Percentiles rank a stretch among this genome's conserved stretches.
These are phyloP conservation scores for Neopelma chrysocephalum DNA, from an alignment of 2,797 vertebrate genomes.

Conservation along the genomic window DNA sequence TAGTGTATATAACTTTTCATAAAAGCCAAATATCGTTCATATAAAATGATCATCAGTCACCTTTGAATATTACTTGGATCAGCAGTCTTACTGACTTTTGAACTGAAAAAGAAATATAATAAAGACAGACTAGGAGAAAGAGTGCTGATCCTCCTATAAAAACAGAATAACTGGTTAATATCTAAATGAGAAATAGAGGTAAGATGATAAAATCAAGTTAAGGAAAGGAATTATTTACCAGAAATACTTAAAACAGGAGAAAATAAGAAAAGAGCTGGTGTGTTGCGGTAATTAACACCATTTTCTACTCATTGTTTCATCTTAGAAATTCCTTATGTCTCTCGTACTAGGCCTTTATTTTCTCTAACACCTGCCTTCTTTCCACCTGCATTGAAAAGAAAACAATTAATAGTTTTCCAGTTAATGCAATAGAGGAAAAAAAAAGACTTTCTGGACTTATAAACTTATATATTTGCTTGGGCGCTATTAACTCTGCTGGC, in stretches of 20 bases:
- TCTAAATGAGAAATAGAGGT: neutral
- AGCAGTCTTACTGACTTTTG: neutral
- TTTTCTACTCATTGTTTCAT: neutral
- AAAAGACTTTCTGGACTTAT: neutral
- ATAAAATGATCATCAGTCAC: neutral
- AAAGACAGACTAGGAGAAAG: neutral
- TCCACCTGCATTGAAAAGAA: neutral
- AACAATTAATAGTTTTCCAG: neutral
- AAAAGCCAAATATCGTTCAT: neutral
- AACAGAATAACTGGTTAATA: neutral
- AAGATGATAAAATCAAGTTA: neutral
- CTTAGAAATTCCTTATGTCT: neutral
- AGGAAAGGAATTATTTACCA: neutral
- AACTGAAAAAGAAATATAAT: neutral
- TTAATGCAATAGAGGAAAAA: neutral
- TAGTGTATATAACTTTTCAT: neutral
- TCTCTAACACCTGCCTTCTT: neutral
- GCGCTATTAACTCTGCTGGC: fast-evolving
- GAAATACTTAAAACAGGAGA: neutral
- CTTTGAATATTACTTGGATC: neutral
- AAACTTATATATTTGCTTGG: neutral
- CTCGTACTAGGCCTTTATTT: neutral
- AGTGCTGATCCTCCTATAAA: neutral
- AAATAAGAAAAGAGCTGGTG: neutral
- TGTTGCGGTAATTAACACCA: neutral